Evolutionary conservation across 2,797 vertebrate genomes (phyloP).

Genomic region (Cryptoprocta ferox): DNA sequence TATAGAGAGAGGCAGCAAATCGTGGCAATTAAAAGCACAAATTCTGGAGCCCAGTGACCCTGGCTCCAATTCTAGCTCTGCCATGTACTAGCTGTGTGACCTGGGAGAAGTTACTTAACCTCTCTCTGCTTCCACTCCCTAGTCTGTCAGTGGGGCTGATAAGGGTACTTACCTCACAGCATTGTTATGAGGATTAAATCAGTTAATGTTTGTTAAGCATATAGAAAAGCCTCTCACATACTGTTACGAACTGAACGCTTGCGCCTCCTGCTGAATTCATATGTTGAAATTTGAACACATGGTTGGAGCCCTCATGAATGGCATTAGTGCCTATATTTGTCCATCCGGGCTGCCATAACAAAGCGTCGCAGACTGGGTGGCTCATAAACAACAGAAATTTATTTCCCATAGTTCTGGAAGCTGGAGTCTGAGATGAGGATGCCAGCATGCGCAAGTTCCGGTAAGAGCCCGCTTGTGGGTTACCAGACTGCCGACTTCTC

Average conservation of each 20-base stretch:
- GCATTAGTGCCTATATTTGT: background rate
- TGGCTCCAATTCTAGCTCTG: slow-evolving; percentile 1
- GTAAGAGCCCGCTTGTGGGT: background rate
- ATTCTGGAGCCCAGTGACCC: background rate
- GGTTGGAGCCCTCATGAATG: background rate
- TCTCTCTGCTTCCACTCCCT: background rate
- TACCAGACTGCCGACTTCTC: background rate
- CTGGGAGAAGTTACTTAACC: background rate
- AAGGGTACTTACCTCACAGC: background rate
- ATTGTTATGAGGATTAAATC: background rate
- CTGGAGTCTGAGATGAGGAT: background rate
- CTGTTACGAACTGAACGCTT: background rate
- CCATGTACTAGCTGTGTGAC: background rate
- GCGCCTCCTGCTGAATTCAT: no score
- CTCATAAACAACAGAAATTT: background rate
- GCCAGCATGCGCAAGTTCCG: background rate
- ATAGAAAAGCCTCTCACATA: background rate
- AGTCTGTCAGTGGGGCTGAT: background rate
- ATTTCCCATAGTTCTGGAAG: background rate
- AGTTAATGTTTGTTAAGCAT: slow-evolving; percentile 11
- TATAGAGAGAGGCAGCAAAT: background rate
- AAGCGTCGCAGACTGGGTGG: background rate
- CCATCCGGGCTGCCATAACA: background rate
- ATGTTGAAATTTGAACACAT: background rate
- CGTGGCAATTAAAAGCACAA: background rate